These are phyloP conservation scores for Conistra vaccinii DNA, from an alignment of 2,888 invertebrate genomes.

Conservation along the genomic window DNA sequence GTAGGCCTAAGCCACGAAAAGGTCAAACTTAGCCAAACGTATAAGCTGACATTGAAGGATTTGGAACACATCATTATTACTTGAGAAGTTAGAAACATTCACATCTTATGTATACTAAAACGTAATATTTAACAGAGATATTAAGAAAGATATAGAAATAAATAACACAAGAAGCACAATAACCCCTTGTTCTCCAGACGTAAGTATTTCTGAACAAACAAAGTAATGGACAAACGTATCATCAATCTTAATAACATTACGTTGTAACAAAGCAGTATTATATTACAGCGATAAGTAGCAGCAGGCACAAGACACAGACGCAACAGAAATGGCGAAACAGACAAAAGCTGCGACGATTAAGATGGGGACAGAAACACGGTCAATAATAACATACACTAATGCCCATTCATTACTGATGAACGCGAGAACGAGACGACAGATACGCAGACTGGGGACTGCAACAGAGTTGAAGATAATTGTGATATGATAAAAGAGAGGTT, in stretches of 20 bases:
- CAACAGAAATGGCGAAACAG: slow-evolving; percentile 57
- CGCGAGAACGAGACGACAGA: slow-evolving; percentile 54
- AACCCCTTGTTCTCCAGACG: slow-evolving; percentile 40
- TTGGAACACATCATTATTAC: slow-evolving; percentile 28
- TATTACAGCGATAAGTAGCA: slow-evolving; percentile 61
- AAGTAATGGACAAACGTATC: slow-evolving; percentile 55
- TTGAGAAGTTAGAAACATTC: slow-evolving; percentile 1
- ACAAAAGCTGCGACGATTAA: slow-evolving; percentile 67
- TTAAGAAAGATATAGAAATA: slow-evolving; percentile 17
- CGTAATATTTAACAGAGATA: slow-evolving; percentile 32
- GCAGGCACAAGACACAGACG: slow-evolving; percentile 35
- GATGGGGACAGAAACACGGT: slow-evolving; percentile 69
- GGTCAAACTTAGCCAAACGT: slow-evolving; percentile 27
- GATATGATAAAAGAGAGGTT: slow-evolving; percentile 74
- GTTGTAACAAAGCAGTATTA: slow-evolving; percentile 59
- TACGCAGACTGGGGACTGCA: slow-evolving; percentile 5
- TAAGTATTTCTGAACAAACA: slow-evolving; percentile 49
- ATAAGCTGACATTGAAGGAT: slow-evolving; percentile 46
- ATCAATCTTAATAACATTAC: slow-evolving; percentile 67
- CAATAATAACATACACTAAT: slow-evolving; percentile 76
- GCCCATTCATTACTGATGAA: slow-evolving; percentile 74
- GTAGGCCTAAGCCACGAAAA: slow-evolving; percentile 34
- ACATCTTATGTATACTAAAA: slow-evolving; percentile 2
- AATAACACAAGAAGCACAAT: slow-evolving; percentile 34
- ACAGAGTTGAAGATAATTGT: slow-evolving; percentile 68